These are phyloP conservation scores for Abrostola tripartita DNA, from an alignment of 2,888 invertebrate species.

Conservation along the genomic window DNA sequence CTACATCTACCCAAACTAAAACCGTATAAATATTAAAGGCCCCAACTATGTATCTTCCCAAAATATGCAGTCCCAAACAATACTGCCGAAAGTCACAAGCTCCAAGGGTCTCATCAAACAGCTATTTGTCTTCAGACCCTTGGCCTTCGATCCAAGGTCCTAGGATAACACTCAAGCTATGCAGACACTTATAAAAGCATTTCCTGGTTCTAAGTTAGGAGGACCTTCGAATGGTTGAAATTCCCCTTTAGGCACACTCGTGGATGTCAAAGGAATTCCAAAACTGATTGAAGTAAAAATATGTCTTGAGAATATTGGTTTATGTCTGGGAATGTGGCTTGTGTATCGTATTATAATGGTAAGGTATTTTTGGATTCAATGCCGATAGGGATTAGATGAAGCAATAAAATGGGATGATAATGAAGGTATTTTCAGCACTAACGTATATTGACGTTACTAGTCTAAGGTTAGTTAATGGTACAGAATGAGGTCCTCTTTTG, in stretches of 20 bases:
- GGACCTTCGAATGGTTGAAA: conserved; percentile 20
- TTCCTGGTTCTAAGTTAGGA: conserved; percentile 15
- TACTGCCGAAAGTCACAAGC: conserved; percentile 25
- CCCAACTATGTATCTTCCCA: conserved; percentile 15
- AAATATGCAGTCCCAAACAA: conserved; percentile 37
- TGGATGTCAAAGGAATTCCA: conserved; percentile 8
- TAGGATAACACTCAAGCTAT: conserved; percentile 29
- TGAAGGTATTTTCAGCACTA: no score
- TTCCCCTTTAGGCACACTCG: conserved; percentile 21
- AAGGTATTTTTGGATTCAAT: no score
- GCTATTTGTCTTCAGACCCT: conserved; percentile 43
- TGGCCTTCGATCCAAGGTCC: conserved; percentile 32
- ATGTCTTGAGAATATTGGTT: neutral
- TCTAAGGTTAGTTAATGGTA: no score
- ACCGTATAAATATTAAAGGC: neutral
- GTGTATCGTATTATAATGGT: no score
- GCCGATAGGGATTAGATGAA: no score
- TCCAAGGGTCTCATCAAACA: conserved; percentile 39
- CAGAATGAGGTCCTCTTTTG: no score
- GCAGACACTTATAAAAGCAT: conserved; percentile 29
- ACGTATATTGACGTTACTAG: no score
- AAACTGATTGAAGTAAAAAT: neutral
- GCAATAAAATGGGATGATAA: no score
- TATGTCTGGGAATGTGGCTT: neutral
- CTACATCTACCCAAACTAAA: neutral